phyloP scores from a whole-genome alignment of 2,113 vertebrate genomes.

The Amblyornis subalaris region DNA sequence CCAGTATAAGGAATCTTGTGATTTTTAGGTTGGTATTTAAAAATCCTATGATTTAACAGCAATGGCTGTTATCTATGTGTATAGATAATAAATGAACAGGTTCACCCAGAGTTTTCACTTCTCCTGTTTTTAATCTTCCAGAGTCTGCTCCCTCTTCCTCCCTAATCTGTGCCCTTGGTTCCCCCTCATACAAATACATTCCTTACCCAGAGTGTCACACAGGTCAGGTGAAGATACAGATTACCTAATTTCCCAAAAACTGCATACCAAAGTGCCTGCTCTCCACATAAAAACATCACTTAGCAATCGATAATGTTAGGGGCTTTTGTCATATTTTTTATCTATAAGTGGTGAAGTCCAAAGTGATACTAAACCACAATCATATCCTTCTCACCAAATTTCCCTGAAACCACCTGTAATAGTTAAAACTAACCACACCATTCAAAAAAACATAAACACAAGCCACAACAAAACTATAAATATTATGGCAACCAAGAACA shows the following conservation, averaged over 20 bases:
- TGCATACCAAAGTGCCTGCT: not conserved
- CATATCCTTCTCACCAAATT: not conserved
- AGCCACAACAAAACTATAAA: not conserved
- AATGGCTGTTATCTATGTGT: not conserved
- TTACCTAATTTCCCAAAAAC: not conserved
- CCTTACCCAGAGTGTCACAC: not conserved
- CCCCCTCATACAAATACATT: not conserved
- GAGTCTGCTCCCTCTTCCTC: not conserved
- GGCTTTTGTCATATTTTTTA: not conserved
- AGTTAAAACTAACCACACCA: not conserved
- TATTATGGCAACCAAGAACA: not conserved
- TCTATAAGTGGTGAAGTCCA: not conserved
- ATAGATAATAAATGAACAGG: not conserved
- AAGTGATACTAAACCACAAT: not conserved
- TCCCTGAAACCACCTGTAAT: not conserved
- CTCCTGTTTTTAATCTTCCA: not conserved
- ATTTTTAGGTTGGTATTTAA: not conserved
- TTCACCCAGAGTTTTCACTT: not conserved
- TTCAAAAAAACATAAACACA: not conserved
- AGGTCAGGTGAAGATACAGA: not conserved
- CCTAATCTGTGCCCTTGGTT: not conserved
- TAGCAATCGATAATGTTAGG: fast-evolving
- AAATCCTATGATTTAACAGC: not conserved
- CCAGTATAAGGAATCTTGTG: not conserved
- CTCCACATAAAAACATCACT: not conserved